Base-by-base conservation (phyloP, 2,888 invertebrate genomes). In the Caenorhabditis doughertyi region DNA sequence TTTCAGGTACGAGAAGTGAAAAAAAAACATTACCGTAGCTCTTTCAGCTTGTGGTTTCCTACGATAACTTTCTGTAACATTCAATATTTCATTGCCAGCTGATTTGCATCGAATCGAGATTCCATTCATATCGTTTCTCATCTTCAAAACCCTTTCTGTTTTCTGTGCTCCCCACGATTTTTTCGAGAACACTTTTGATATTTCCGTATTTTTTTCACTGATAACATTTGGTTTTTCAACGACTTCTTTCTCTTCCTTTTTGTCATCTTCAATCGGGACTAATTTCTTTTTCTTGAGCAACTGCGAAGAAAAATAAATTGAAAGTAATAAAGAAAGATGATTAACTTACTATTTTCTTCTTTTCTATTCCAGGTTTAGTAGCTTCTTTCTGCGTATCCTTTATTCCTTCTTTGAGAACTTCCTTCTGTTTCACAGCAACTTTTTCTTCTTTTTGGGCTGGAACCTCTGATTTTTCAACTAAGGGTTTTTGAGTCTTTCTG, bases 271-370 rank as follows among this genome's bases (percentile, higher is more conserved):
- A 11, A 71, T 27, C 27, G 67, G 60, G 58, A 64, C 53, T 13
- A 71, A 67, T 44, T 67, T 65, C 56, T 79, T 79, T 42, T 79
- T 71, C 42, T 79, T 72, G 21, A 67, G 64, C 21, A 71, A n/a
- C 71, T 79, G 71, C 32, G 9, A 32, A 39, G n/a, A 60, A 18
- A 32, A 27, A 25, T 4, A 8, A 47, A 65, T 44, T 56, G 23
- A 13, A 7, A 9, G 13, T 25, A 27, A 16, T 25, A 13, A 25
- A 4, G 16, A 21, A 53, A 1, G 5, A 32, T 21, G 11, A 49
- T 44, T 9, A 13, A 9, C 53, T 62, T 21, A 71, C 79, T 49
- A 56, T 56, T 79, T 64, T 71, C 18, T 79, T 79, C 56, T 79
- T 79, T 29, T 71, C 70, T 8, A 71, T 55, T 27, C 70, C 79